These are phyloP conservation scores for Porites cylindrica DNA, from an alignment of 92 coral and sea anemone species.

Conservation along the genomic window DNA sequence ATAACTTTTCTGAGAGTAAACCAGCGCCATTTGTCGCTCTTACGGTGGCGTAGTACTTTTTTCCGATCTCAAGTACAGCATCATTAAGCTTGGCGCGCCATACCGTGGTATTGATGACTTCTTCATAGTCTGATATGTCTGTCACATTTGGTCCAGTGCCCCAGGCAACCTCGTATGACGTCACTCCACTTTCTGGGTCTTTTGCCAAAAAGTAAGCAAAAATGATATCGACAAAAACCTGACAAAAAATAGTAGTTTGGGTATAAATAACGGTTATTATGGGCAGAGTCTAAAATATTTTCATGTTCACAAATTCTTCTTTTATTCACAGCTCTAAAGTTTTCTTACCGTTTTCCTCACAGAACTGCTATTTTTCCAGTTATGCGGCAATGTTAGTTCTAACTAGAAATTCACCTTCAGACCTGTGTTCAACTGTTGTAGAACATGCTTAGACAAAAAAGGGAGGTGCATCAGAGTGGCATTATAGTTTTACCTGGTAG, in stretches of 20 bases:
- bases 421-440: too few relatives aligned
- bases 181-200: constrained; percentile 74
- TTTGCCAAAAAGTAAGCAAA: constrained; percentile 75
- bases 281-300: too few relatives aligned
- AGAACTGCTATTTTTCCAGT: too few relatives aligned
- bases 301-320: too few relatives aligned
- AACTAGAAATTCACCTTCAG: too few relatives aligned
- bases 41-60: constrained; percentile 73
- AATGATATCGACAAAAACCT: constrained; percentile 71
- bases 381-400: too few relatives aligned
- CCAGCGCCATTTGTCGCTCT: constrained; percentile 81
- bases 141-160: constrained; percentile 62
- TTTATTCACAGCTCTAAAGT: too few relatives aligned
- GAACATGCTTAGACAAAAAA: neutral
- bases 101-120: constrained; percentile 65
- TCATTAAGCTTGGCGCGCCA: constrained; percentile 67
- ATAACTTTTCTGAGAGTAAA: constrained; percentile 52
- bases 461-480: neutral
- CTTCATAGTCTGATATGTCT: constrained; percentile 76
- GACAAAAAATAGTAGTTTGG: neutral
- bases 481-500: constrained; percentile 72
- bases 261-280: too few relatives aligned
- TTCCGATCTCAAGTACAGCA: constrained; percentile 54
- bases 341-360: too few relatives aligned
- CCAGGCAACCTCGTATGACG: constrained; percentile 76